Conservation (phyloP, 2,888 invertebrate genomes). For the Ptilodon capucinus region DNA sequence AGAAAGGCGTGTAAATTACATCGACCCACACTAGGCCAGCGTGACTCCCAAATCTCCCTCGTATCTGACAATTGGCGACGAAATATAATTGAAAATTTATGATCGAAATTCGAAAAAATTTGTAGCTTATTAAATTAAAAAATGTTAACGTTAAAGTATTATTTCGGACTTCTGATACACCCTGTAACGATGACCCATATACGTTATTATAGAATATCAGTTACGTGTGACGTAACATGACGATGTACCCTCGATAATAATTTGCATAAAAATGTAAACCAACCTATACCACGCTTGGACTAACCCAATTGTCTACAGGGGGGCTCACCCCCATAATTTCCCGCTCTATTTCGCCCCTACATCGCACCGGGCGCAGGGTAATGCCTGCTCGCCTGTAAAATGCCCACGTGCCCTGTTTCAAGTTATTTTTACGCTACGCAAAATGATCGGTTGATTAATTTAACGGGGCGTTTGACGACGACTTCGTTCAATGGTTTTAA, state of each 20-base stretch:
- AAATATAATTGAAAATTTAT: too few species aligned
- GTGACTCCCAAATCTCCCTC: too few species aligned
- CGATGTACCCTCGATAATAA: conserved; percentile 18
- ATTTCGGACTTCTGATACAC: too few species aligned
- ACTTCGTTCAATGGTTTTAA: too few species aligned
- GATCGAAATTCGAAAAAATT: too few species aligned
- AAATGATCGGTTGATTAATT: neutral
- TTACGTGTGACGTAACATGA: conserved; percentile 9
- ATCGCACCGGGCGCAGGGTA: conserved; percentile 45
- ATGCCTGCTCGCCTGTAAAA: conserved; percentile 52
- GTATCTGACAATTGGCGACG: too few species aligned
- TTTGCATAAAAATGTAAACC: conserved; percentile 30
- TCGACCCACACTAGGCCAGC: too few species aligned
- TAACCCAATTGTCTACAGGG: conserved; percentile 31
- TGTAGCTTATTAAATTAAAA: too few species aligned
- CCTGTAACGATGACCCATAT: too few species aligned
- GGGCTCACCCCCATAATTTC: conserved; percentile 33
- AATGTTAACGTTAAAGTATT: too few species aligned
- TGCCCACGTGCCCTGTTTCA: conserved; percentile 28
- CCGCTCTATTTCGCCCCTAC: conserved; percentile 58
- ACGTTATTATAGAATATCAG: too few species aligned
- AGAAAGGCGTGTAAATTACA: too few species aligned
- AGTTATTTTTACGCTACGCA: conserved; percentile 24
- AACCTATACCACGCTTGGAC: conserved; percentile 31
- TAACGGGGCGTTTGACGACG: conserved; percentile 3